Conservation (phyloP, 2,888 invertebrate genomes). For the Thymelicus acteon region DNA sequence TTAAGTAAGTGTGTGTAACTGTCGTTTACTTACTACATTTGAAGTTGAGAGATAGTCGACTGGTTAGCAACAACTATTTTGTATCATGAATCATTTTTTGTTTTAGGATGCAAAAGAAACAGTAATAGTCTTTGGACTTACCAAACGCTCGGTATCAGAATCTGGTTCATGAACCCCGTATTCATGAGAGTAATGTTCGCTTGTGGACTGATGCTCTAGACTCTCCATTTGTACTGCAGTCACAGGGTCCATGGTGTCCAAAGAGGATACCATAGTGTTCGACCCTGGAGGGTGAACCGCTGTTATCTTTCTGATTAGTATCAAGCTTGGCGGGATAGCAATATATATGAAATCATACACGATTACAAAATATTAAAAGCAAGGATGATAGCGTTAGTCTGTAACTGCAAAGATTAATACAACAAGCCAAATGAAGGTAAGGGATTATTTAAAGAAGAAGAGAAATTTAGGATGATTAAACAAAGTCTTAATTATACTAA, state of each 20-base stretch:
- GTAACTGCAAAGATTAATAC: conserved; percentile 29
- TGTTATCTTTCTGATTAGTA: conserved; percentile 83
- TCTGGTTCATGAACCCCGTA: conserved; percentile 80
- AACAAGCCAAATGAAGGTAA: conserved; percentile 19
- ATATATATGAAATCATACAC: conserved; percentile 40
- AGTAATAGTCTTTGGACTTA: conserved; percentile 50
- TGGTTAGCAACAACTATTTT: background rate
- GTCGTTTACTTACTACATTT: background rate
- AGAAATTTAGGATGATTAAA: no score
- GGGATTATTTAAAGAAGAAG: background rate
- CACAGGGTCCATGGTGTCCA: conserved; percentile 87
- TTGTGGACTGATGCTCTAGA: conserved; percentile 74
- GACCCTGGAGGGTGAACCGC: conserved; percentile 87
- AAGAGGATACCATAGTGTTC: conserved; percentile 92
- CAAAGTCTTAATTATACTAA: no score
- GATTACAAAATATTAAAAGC: conserved; percentile 43
- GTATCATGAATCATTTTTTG: background rate
- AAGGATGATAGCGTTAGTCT: conserved; percentile 46
- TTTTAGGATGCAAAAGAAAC: no score
- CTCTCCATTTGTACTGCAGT: conserved; percentile 81
- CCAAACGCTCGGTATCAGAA: conserved; percentile 78
- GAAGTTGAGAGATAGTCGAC: background rate
- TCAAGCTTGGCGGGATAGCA: conserved; percentile 74
- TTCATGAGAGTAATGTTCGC: conserved; percentile 76
- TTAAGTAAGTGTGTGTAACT: no score